Conservation (phyloP, 2,888 invertebrate genomes). For the Drosophila subsilvestris region DNA sequence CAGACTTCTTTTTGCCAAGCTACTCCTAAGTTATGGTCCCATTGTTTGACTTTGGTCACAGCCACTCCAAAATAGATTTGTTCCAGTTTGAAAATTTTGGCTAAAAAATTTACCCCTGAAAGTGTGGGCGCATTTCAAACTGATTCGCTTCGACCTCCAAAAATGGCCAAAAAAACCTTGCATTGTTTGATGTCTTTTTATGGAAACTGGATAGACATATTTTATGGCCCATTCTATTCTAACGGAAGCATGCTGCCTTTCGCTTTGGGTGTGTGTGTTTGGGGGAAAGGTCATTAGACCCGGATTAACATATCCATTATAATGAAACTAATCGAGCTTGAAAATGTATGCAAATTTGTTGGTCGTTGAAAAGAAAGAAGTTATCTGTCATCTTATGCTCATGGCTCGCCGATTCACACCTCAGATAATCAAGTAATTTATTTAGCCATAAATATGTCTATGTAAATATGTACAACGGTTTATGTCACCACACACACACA, state of each 20-base stretch:
- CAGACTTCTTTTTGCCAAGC: too few species aligned
- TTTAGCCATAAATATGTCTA: conserved; percentile 17
- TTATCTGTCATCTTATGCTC: conserved; percentile 17
- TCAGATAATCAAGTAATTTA: conserved; percentile 42
- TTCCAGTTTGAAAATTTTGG: conserved; percentile 26
- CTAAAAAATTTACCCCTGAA: conserved; percentile 1
- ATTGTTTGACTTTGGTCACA: conserved; percentile 27
- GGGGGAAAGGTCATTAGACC: conserved; percentile 37
- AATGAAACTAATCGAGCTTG: conserved; percentile 44
- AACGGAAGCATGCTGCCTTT: conserved; percentile 26
- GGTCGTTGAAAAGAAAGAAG: conserved; percentile 19
- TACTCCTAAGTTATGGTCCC: conserved; percentile 28
- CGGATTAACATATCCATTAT: conserved; percentile 29
- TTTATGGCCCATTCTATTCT: conserved; percentile 2
- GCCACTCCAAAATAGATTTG: conserved; percentile 9
- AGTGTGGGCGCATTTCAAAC: conserved; percentile 40
- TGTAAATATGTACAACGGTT: conserved; percentile 10
- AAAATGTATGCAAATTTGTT: conserved; percentile 49
- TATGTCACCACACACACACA: not conserved
- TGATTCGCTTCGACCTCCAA: conserved; percentile 35
- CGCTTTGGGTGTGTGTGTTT: not conserved
- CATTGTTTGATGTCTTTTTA: conserved; percentile 51
- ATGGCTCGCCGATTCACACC: conserved; percentile 44
- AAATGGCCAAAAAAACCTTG: conserved; percentile 59
- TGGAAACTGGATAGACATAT: conserved; percentile 2